phyloP scores from a whole-genome alignment of 2,797 vertebrate genomes.

The Dermochelys coriacea region DNA sequence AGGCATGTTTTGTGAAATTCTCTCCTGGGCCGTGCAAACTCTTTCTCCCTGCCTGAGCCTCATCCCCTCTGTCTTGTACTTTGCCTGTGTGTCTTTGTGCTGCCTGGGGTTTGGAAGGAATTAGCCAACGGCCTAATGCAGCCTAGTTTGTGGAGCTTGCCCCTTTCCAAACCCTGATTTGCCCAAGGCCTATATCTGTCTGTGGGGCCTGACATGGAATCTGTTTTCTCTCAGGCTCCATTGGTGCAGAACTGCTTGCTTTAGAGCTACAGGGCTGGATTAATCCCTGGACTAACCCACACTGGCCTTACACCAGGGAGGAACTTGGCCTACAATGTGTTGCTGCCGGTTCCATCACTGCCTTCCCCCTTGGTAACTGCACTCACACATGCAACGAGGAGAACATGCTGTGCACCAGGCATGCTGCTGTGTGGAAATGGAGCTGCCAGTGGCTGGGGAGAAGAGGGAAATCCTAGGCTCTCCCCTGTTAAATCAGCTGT shows the following conservation, averaged over 20 bases:
- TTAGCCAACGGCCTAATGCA: accelerated
- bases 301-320: background rate
- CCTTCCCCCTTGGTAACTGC: background rate
- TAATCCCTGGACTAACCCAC: background rate
- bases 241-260: background rate
- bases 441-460: background rate
- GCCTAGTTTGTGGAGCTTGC: background rate
- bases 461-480: background rate
- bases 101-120: background rate
- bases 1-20: accelerated
- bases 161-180: background rate
- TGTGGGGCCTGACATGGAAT: background rate
- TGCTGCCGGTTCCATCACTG: background rate
- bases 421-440: background rate
- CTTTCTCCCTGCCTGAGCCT: background rate
- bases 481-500: background rate
- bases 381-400: background rate
- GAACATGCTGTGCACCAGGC: background rate
- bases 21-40: background rate
- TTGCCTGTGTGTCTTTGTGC: background rate
- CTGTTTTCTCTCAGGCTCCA: background rate
- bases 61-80: background rate
- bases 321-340: background rate
- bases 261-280: background rate
- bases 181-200: background rate